phyloP scores from a whole-genome alignment of 2,113 vertebrate genomes.

The Corydoras sp. region DNA sequence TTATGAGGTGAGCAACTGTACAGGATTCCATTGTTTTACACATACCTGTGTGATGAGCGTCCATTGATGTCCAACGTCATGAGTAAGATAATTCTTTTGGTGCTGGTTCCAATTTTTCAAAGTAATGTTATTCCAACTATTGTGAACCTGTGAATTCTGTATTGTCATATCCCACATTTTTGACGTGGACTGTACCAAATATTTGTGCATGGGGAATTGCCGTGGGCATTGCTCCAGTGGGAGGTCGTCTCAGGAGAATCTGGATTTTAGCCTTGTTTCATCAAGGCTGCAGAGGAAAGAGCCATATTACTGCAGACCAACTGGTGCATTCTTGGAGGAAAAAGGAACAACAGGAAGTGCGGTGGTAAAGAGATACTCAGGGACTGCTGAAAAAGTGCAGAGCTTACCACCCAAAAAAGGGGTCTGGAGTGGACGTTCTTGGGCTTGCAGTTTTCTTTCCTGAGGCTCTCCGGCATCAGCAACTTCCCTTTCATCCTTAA shows the following conservation, averaged over 20 bases:
- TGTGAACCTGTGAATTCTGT: slow-evolving; percentile 33
- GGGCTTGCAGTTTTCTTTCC: background rate
- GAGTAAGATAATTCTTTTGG: slow-evolving; percentile 26
- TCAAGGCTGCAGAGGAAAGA: slow-evolving; percentile 35
- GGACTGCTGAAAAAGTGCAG: slow-evolving; percentile 26
- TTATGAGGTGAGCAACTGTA: slow-evolving; percentile 1
- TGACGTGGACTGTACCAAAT: slow-evolving; percentile 42
- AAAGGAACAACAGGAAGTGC: background rate
- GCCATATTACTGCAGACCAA: slow-evolving; percentile 38
- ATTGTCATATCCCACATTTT: slow-evolving; percentile 22
- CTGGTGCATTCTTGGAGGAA: slow-evolving; percentile 26
- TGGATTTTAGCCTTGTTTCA: slow-evolving; percentile 31
- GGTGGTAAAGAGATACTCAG: slow-evolving; percentile 33
- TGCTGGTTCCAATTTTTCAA: slow-evolving; percentile 37
- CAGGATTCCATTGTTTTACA: slow-evolving; percentile 16
- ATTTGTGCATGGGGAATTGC: slow-evolving; percentile 32
- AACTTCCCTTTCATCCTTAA: slow-evolving; percentile 7
- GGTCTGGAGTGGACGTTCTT: background rate
- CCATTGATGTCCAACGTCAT: slow-evolving; percentile 5
- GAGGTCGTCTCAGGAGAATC: slow-evolving; percentile 40
- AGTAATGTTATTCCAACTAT: slow-evolving; percentile 9
- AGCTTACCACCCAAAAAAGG: too few relatives aligned
- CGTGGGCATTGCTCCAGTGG: slow-evolving; percentile 22
- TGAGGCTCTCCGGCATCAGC: background rate
- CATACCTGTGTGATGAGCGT: background rate